Evolutionary conservation across 2,888 invertebrate species (phyloP).

Genomic region (Leptopterna dolabrata): DNA sequence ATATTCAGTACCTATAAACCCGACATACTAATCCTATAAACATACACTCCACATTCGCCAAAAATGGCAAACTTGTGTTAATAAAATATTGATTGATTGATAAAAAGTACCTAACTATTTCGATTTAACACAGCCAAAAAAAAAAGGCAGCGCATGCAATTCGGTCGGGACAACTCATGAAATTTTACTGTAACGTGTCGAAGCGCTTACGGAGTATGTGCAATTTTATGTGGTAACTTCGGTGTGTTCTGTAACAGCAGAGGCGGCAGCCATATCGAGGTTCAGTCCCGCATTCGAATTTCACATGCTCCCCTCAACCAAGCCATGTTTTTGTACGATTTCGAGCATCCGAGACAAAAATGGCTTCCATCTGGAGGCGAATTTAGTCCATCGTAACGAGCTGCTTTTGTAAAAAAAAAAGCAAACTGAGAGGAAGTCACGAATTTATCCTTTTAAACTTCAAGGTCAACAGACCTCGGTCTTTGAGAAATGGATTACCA

Average conservation of each 20-base stretch:
- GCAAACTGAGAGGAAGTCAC: neutral
- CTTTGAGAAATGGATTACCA: too few relatives aligned
- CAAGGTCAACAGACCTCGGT: neutral
- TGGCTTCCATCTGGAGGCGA: neutral
- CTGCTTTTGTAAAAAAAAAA: neutral
- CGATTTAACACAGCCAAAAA: neutral
- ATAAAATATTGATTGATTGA: too few relatives aligned
- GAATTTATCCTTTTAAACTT: neutral
- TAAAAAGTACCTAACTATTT: neutral
- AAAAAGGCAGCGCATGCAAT: neutral
- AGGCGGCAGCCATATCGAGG: conserved; percentile 63
- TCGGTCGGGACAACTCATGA: neutral
- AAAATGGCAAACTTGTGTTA: too few relatives aligned
- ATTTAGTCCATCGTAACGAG: neutral
- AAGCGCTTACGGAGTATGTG: conserved; percentile 60
- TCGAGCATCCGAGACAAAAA: conserved; percentile 58
- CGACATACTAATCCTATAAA: too few relatives aligned
- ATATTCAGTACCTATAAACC: too few relatives aligned
- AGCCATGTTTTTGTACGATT: conserved; percentile 57
- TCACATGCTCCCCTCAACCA: conserved; percentile 58
- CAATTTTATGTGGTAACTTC: conserved; percentile 66
- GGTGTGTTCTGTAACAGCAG: conserved; percentile 65
- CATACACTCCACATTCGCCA: too few relatives aligned
- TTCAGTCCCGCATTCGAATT: conserved; percentile 64
- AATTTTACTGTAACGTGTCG: neutral